phyloP scores from a whole-genome alignment of 2,888 invertebrate genomes.

The Sinohyriopsis cumingii region DNA sequence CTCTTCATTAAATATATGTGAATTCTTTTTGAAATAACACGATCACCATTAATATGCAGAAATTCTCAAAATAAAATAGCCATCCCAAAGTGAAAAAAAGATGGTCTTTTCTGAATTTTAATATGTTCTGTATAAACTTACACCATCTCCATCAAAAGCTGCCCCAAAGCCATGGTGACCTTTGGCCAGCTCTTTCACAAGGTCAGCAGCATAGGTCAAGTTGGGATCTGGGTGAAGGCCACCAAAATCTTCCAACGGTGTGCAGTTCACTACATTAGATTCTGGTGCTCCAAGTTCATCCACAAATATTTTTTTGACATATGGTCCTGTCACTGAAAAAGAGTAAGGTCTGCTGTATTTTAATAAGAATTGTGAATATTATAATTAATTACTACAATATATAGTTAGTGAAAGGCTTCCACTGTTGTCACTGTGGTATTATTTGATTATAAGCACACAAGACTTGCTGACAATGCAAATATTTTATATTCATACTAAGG shows the following conservation, averaged over 20 bases:
- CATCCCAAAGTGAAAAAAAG: no score
- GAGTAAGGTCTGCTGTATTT: background rate
- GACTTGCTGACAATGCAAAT: no score
- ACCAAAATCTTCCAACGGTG: slow-evolving; percentile 94
- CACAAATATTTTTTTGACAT: slow-evolving; percentile 90
- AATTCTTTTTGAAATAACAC: no score
- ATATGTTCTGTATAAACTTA: slow-evolving; percentile 59
- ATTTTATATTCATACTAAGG: no score
- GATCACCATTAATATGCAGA: no score
- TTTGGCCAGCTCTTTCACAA: slow-evolving; percentile 80
- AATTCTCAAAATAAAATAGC: no score
- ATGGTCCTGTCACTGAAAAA: slow-evolving; percentile 92
- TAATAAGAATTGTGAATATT: no score
- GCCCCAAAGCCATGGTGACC: slow-evolving; percentile 88
- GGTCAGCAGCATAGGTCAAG: slow-evolving; percentile 87
- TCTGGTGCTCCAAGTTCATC: slow-evolving; percentile 86
- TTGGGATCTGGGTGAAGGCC: slow-evolving; percentile 97
- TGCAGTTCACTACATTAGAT: slow-evolving; percentile 82
- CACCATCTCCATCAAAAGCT: slow-evolving; percentile 99
- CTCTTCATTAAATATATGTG: no score
- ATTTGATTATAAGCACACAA: no score
- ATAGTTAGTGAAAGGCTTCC: no score
- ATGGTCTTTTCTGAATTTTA: slow-evolving; percentile 1
- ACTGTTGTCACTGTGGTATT: no score
- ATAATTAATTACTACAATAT: no score